These are phyloP conservation scores for Phania funesta DNA, from an alignment of 2,888 invertebrate genomes.

Conservation along the genomic window DNA sequence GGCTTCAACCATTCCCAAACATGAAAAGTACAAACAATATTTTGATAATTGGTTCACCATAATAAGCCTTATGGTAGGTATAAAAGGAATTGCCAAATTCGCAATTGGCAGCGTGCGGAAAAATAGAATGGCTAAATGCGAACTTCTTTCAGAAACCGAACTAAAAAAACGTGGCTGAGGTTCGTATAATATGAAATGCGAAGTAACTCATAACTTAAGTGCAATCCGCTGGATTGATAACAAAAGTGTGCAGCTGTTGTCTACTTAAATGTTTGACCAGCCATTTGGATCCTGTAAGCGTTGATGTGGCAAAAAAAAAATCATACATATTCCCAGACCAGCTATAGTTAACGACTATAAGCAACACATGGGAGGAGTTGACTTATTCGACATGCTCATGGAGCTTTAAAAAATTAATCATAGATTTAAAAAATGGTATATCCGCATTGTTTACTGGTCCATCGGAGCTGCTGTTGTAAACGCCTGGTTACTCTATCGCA, in stretches of 20 bases:
- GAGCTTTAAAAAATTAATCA: neutral
- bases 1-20: neutral
- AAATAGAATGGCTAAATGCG: conserved; percentile 3
- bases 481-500: neutral
- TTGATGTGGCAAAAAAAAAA: conserved; percentile 1
- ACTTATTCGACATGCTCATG: conserved; percentile 11
- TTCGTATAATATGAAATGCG: neutral
- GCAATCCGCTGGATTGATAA: conserved; percentile 6
- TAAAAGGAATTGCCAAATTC: conserved; percentile 8
- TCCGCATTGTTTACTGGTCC: neutral
- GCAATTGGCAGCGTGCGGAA: neutral
- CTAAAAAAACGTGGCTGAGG: conserved; percentile 8
- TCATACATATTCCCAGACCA: conserved; percentile 7
- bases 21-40: neutral
- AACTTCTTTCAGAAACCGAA: conserved; percentile 8
- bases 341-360: conserved; percentile 18
- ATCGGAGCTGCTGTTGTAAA: neutral
- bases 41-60: neutral
- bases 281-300: conserved; percentile 2
- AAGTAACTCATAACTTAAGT: neutral
- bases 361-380: conserved; percentile 17
- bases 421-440: conserved; percentile 1
- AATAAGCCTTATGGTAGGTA: conserved; percentile 3
- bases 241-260: conserved; percentile 14
- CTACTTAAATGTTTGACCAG: neutral